Evolutionary conservation across 92 coral and sea anemone species (phyloP), one percentile per base, ranked within the genome.

Genomic region (Zoanthus sociatus): DNA sequence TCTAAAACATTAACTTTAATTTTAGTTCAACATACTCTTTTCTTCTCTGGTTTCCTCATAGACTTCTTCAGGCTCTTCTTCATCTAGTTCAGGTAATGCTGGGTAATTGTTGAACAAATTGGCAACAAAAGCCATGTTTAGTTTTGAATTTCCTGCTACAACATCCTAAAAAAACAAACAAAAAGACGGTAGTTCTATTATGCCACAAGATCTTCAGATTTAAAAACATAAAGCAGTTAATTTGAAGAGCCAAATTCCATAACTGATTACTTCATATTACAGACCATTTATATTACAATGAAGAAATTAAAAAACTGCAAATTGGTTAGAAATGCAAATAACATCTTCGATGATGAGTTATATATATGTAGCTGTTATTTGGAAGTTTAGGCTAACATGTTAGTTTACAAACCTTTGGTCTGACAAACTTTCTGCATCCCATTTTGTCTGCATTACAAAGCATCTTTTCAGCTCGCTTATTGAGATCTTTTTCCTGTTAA

Each of bases 81-180:
- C 94, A 76, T 96, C 98, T 68, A 91, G 86, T 60, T 93, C 92
- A 17, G 99, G 99, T 33, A 97, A 82, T 77, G 94, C 93, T 10
- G 99, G 98, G 88, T 88, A 92, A 32, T 89, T 82, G 84, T 95
- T 97, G 90, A 97, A 97, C 88, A 97, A 76, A 89, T 97, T 97
- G 61, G 99, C 99, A 15, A 97, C 99, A 89, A 97, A 97, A 7
- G 99, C 99, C 99, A 97, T 88, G 90, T 97, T 97, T 53, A 97
- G 91, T 78, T 97, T 97, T 3, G 92, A 63, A 77, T 97, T 95
- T 20, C 99, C 99, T 75, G 89, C 90, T 15, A 94, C 98, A 37
- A 97, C 95, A 82, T 97, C 99, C 98, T 96, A 70, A 2, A 63
- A 63, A 18, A 13, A 46, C 14, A 9, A 51, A 71, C 58, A 63